phyloP scores from a whole-genome alignment of 2,797 vertebrate genomes.

The Adrianichthys oophorus region DNA sequence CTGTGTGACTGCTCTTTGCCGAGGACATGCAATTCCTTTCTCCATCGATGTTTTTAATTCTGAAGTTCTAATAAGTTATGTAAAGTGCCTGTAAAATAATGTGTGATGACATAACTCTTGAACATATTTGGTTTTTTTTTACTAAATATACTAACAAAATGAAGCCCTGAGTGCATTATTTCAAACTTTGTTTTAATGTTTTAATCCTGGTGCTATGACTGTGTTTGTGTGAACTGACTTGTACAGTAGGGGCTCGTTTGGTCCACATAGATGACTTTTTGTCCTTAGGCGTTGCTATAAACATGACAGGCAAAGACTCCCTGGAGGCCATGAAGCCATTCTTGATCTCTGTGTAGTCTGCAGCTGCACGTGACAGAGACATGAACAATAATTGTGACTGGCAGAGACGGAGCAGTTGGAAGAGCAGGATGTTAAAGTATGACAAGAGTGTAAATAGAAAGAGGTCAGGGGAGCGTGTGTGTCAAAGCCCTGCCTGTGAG shows the following conservation, averaged over 20 bases:
- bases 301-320: constrained; percentile 87
- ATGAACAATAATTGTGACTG: constrained; percentile 38
- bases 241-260: constrained; percentile 81
- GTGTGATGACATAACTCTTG: background rate
- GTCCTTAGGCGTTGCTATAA: constrained; percentile 91
- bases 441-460: constrained; percentile 46
- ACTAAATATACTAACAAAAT: background rate
- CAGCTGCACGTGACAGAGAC: constrained; percentile 71
- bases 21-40: constrained; percentile 75
- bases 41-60: constrained; percentile 79
- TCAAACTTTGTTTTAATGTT: constrained; percentile 2
- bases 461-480: constrained; percentile 36
- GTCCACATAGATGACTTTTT: constrained; percentile 89
- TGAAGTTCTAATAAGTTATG: background rate
- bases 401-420: constrained; percentile 19
- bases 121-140: background rate
- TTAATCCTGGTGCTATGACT: constrained; percentile 27
- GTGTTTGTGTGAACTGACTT: constrained; percentile 74
- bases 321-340: constrained; percentile 87
- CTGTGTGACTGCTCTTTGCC: constrained; percentile 78
- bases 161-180: constrained; percentile 4
- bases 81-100: background rate
- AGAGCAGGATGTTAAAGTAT: constrained; percentile 54
- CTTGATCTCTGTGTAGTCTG: constrained; percentile 88
- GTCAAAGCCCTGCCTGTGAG: constrained; percentile 82